Base-by-base conservation (phyloP, 2,888 invertebrate genomes). In the Synergus laeviventris region DNA sequence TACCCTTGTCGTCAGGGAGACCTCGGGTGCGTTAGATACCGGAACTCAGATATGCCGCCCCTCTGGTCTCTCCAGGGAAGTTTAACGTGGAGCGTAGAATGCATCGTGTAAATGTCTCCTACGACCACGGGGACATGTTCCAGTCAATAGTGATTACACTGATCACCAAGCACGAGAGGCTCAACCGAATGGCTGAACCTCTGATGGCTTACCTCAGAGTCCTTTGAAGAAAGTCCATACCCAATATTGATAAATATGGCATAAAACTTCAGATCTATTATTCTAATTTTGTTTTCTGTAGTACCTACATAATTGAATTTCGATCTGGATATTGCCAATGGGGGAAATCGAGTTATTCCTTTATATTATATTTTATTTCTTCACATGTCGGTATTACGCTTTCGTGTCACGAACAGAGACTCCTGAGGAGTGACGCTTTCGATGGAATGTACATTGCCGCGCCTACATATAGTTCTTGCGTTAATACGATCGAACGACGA, bases 1-100 rank as follows among this genome's bases (percentile, higher is more conserved):
- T 86, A 85, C 83, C 83, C 81, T 76, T 79, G 89, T 90, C 86
- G 89, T 86, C 89, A 87, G 83, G 90, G 89, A 82, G 85, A 90
- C 87, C 82, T 80, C 80, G 82, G 84, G 84, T 84, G 78, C 84
- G 86, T 87, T 70, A 88, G 88, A 89, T 89, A 89, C 86, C 86
- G 88, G 85, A 87, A 89, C 86, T 85, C 84, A 87, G 89, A 89
- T 89, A 90, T 86, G 87, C 85, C 82, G 81, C 83, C 82, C 79
- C 78, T 77, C 78, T 83, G 80, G 78, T 78, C 80, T 85, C 87
- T 84, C 84, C 81, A 75, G 83, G 79, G 79, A 86, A 84, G 84
- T 49, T 83, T 84, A 83, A 84, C 83, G 83, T 81, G 76, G 84
- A 84, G 83, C 83, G 82, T 80, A 77, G 84, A 85, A 84, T 86